A percentile compares a stretch with the other conserved stretches of the same genome.
These are phyloP conservation scores for Tachina fera DNA, from an alignment of 2,888 invertebrate genomes.

Conservation along the genomic window DNA sequence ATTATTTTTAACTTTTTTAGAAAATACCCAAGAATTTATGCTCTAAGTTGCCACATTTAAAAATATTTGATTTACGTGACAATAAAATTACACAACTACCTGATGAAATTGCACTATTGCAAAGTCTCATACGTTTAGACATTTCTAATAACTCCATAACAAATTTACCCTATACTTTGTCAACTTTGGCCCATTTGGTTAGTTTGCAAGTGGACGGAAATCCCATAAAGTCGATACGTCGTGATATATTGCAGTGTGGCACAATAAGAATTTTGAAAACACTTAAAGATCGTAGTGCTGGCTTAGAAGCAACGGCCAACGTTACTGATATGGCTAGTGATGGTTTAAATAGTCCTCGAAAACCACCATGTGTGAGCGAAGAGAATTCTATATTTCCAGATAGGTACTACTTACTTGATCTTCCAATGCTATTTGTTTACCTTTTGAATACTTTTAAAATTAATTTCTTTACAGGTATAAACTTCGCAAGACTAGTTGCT, in stretches of 20 bases:
- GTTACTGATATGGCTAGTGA: slow-evolving; percentile 81
- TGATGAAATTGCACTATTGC: slow-evolving; percentile 89
- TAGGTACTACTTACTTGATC: slow-evolving; percentile 73
- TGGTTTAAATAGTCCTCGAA: slow-evolving; percentile 74
- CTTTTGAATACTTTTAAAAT: not conserved
- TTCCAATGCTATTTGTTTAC: not conserved
- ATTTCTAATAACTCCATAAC: slow-evolving; percentile 90
- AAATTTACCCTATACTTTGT: slow-evolving; percentile 88
- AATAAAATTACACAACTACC: slow-evolving; percentile 91
- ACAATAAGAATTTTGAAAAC: slow-evolving; percentile 91
- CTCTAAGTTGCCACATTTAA: slow-evolving; percentile 88
- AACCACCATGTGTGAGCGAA: slow-evolving; percentile 65
- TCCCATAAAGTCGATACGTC: slow-evolving; percentile 90
- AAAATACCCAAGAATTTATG: slow-evolving; percentile 88
- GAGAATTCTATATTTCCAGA: slow-evolving; percentile 75
- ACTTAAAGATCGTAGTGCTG: slow-evolving; percentile 85
- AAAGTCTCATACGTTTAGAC: slow-evolving; percentile 91
- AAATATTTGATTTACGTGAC: slow-evolving; percentile 90
- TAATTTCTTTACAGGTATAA: slow-evolving; percentile 82
- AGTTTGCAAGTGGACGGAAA: slow-evolving; percentile 94
- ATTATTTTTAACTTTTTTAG: slow-evolving; percentile 80
- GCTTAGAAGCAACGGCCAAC: slow-evolving; percentile 47
- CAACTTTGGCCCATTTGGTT: slow-evolving; percentile 90
- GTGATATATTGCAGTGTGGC: slow-evolving; percentile 93
- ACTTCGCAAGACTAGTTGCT: slow-evolving; percentile 84